Conservation (phyloP, 1,140 invertebrate genomes). For the Gerris buenoi region DNA sequence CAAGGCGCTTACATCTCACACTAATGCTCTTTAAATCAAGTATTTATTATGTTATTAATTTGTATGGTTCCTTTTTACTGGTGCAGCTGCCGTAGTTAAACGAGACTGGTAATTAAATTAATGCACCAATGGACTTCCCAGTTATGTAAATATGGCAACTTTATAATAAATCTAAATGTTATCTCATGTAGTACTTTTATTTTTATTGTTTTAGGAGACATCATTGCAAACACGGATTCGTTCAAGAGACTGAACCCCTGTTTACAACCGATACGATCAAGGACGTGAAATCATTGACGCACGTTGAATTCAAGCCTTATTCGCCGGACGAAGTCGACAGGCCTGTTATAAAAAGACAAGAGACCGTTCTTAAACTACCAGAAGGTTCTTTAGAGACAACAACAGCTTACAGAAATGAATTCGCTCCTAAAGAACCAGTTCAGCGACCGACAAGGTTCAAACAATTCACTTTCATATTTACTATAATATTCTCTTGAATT, state of each 20-base stretch:
- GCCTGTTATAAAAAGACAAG: conserved; percentile 22
- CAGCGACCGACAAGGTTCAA: conserved; percentile 29
- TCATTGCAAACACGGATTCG: conserved; percentile 32
- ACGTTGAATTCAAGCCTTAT: conserved; percentile 23
- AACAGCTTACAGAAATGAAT: conserved; percentile 47
- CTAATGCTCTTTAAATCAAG: no score
- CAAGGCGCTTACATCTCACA: no score
- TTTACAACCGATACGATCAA: conserved; percentile 13
- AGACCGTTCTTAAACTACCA: conserved; percentile 24
- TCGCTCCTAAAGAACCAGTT: conserved; percentile 44
- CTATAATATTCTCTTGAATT: no score
- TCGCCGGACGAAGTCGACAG: conserved; percentile 22
- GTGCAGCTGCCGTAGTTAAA: no score
- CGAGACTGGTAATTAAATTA: no score
- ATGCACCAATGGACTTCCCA: no score
- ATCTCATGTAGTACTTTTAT: no score
- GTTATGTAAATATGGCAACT: no score
- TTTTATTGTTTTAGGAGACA: conserved; percentile 33
- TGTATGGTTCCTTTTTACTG: no score
- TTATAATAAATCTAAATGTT: no score
- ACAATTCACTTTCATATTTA: no score
- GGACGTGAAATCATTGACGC: conserved; percentile 16
- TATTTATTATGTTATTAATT: no score
- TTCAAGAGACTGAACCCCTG: conserved; percentile 26
- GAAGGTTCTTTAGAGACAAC: conserved; percentile 35